phyloP scores from a whole-genome alignment of 2,797 vertebrate species.

The Phoxinus dragarum region DNA sequence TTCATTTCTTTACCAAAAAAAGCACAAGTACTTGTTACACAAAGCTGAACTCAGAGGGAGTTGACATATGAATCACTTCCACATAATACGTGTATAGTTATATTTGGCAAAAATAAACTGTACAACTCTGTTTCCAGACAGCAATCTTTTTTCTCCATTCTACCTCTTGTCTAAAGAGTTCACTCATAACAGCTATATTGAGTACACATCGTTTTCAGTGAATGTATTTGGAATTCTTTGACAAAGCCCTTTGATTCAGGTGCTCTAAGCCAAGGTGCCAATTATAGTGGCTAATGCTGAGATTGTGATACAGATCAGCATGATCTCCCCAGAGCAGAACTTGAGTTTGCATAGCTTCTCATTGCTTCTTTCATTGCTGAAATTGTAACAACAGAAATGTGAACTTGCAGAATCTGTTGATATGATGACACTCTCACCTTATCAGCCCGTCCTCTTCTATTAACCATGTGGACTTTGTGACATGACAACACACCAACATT shows the following conservation, averaged over 20 bases:
- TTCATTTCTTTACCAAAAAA: not conserved
- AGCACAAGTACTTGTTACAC: constrained; percentile 1
- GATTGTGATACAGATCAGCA: not conserved
- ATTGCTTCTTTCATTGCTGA: constrained; percentile 10
- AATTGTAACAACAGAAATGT: not conserved
- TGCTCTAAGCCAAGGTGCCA: not conserved
- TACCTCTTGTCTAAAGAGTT: not conserved
- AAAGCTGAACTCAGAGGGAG: not conserved
- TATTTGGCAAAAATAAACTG: constrained; percentile 14
- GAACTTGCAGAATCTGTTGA: not conserved
- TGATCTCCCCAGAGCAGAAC: not conserved
- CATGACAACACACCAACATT: constrained; percentile 18
- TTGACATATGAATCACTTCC: not conserved
- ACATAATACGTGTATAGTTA: not conserved
- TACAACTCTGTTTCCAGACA: constrained; percentile 4
- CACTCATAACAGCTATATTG: not conserved
- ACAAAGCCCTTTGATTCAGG: not conserved
- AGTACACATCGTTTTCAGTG: not conserved
- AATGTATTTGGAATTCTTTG: not conserved
- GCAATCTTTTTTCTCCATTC: not conserved
- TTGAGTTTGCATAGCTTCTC: not conserved
- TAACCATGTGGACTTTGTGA: constrained; percentile 10
- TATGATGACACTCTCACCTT: not conserved
- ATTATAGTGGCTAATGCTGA: not conserved
- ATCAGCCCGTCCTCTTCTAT: not conserved